Evolutionary conservation across 2,888 invertebrate genomes (phyloP).

Genomic region (Andrena dorsata): DNA sequence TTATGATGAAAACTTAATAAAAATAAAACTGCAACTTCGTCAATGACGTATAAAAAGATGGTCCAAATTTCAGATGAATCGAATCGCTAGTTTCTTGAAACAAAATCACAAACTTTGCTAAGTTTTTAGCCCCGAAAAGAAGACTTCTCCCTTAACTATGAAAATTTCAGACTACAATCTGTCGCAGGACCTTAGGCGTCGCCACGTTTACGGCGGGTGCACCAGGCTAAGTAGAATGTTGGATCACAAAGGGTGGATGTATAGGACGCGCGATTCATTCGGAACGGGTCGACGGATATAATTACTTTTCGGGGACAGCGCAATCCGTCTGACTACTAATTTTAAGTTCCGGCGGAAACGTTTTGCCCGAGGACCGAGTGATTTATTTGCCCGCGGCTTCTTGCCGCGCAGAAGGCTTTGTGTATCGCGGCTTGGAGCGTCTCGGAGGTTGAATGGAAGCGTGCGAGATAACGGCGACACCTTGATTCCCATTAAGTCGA

Average conservation of each 20-base stretch:
- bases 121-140: too few species aligned
- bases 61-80: too few species aligned
- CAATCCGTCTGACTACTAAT: conserved; percentile 57
- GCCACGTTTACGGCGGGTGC: too few species aligned
- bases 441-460: conserved; percentile 40
- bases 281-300: conserved; percentile 13
- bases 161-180: neutral
- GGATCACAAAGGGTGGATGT: neutral
- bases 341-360: conserved; percentile 53
- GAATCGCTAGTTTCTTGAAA: too few species aligned
- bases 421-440: conserved; percentile 18
- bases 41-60: too few species aligned
- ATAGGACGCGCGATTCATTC: neutral
- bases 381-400: conserved; percentile 51
- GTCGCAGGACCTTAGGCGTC: too few species aligned
- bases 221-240: neutral
- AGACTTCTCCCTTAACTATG: neutral
- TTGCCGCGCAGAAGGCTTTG: conserved; percentile 45
- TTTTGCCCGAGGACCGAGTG: conserved; percentile 50
- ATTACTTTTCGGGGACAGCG: conserved; percentile 42
- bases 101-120: too few species aligned
- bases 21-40: too few species aligned
- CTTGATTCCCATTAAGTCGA: conserved; percentile 50
- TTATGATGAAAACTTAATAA: too few species aligned
- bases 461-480: conserved; percentile 55